These are phyloP conservation scores for Watsonalla binaria DNA, from an alignment of 2,888 invertebrate genomes.

Conservation along the genomic window DNA sequence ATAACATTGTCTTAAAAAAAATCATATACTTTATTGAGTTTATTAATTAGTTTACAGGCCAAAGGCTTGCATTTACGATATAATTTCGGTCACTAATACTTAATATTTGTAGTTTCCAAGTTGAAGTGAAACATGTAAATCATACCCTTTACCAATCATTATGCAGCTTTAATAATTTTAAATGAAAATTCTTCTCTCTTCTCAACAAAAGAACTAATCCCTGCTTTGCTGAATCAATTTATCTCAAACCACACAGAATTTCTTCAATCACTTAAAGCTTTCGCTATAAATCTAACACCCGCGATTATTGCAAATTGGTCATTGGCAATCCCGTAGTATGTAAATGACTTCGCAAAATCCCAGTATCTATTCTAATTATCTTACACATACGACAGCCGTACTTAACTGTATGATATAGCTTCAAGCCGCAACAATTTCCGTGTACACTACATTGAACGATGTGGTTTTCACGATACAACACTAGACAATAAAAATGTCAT, in stretches of 20 bases:
- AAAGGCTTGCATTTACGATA: too few relatives aligned
- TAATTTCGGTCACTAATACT: background rate
- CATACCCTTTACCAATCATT: background rate
- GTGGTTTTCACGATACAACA: too few relatives aligned
- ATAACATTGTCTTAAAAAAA: too few relatives aligned
- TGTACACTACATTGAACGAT: too few relatives aligned
- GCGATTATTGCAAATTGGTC: constrained; percentile 31
- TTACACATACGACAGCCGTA: background rate
- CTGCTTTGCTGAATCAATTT: background rate
- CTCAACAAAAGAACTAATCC: too few relatives aligned
- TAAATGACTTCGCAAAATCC: constrained; percentile 14
- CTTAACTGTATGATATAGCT: too few relatives aligned
- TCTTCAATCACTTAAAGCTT: constrained; percentile 24
- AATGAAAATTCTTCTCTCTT: too few relatives aligned
- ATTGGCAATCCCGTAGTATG: constrained; percentile 30
- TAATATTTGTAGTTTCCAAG: background rate
- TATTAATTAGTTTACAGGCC: too few relatives aligned
- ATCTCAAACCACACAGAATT: constrained; percentile 6
- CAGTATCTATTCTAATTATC: constrained; percentile 6
- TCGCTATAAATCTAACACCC: constrained; percentile 26
- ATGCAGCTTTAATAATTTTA: too few relatives aligned
- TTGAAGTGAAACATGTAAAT: background rate
- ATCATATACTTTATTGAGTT: too few relatives aligned
- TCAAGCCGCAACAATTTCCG: too few relatives aligned
- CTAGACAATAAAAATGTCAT: too few relatives aligned